Base-by-base conservation (phyloP, 2,797 vertebrate species). In the Merluccius polli region DNA sequence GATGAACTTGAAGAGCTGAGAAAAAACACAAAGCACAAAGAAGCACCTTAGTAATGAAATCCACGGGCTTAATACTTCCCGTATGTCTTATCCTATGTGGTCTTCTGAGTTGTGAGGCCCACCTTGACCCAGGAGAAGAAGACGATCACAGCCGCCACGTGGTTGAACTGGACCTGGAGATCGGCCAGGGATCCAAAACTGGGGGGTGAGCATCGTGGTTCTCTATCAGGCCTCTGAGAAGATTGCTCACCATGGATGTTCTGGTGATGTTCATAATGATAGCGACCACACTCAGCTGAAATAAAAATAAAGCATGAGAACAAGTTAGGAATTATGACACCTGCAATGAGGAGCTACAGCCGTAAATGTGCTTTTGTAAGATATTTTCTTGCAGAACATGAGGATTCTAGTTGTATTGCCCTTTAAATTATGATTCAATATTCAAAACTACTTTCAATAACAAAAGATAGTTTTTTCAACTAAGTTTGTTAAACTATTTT, bases 91-190 rank as follows among this genome's bases (percentile, higher is more conserved):
- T 27, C 10, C 2, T 27, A 11, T 29, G 24, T 9, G n/a, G 59
- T 24, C 24, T 65, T 24, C 59, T 13, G 59, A 65, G 59, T 27
- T 65, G n/a, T 27, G 63, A 44, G 12, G 4, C n/a, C 82, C 93
- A 99, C 98, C 96, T 99, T 99, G 85, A 99, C 93, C 98, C 97
- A 99, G 76, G 95, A 95, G 73, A 98, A 97, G 89, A 99, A 99
- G 67, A 98, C 95, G 0, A 95, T 95, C 71, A 97, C 88, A 0
- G 97, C 97, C 35, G 95, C 94, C 85, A 99, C 81, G 52, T 93
- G 96, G 92, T 98, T 99, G 89, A 97, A 98, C 81, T 97, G 95
- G 84, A 95, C 91, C 89, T 99, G 97, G 93, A 98, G 95, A 78
- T 94, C 94, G 0, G 96, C 96, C 75, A 98, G 85, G 36, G 95